phyloP scores from a whole-genome alignment of 2,888 invertebrate species.

The Aphidius colemani region DNA sequence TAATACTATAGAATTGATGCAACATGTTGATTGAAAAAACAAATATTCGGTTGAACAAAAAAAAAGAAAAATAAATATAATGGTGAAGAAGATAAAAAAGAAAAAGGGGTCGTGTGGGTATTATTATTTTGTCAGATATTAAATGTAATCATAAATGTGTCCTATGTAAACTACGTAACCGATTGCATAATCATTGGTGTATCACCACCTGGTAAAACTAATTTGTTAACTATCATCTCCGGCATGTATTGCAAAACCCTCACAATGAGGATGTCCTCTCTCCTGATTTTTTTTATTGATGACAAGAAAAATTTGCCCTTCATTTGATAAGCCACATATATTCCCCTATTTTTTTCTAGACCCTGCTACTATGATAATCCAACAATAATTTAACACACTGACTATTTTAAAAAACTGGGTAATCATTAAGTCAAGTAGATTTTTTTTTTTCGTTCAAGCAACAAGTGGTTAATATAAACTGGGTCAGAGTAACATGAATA shows the following conservation, averaged over 20 bases:
- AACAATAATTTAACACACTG: too few species aligned
- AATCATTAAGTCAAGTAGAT: too few species aligned
- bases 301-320: too few species aligned
- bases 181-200: slow-evolving; percentile 47
- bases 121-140: background rate
- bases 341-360: too few species aligned
- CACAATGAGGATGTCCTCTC: slow-evolving; percentile 58
- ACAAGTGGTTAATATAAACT: too few species aligned
- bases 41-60: background rate
- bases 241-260: slow-evolving; percentile 28
- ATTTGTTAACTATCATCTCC: slow-evolving; percentile 58
- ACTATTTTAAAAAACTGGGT: too few species aligned
- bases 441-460: too few species aligned
- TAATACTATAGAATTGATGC: background rate
- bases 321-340: too few species aligned
- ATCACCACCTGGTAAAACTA: slow-evolving; percentile 52
- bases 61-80: too few species aligned
- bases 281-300: slow-evolving; percentile 27
- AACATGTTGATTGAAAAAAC: background rate
- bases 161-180: slow-evolving; percentile 24
- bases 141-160: slow-evolving; percentile 5
- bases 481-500: too few species aligned
- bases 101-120: background rate
- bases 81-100: too few species aligned
- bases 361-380: too few species aligned